Evolutionary conservation across 1,140 invertebrate species (phyloP), one percentile per base, ranked within the genome.

Genomic region (Stegodyphus dumicola): DNA sequence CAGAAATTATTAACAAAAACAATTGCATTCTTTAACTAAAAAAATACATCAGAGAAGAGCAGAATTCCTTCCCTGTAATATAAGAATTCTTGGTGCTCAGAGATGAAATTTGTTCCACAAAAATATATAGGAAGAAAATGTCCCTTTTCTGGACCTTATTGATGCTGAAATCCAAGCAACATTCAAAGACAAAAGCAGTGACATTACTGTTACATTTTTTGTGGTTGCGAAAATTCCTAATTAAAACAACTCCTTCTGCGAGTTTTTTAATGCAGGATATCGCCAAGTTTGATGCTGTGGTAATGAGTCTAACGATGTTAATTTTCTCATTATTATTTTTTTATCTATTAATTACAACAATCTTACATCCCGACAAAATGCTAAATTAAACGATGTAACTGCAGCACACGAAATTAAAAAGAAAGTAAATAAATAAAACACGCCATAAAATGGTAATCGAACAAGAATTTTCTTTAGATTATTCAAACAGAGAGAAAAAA

Each of bases 141-240:
- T 33, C 33, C 33, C 33, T 33, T 33, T 33, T 33, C 33, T 33
- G 33, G 3, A 33, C 33, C 33, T 33, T 33, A 33, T 33, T 33
- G 33, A 33, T 33, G 33, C 3, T 3, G 33, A 33, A 33, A 33
- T 33, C 33, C 33, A 33, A 33, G 33, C 33, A 33, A 33, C 33
- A 33, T 33, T 33, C 33, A 33, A 33, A 33, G 33, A 33, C 33
- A 33, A 33, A 33, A 33, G 33, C 33, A 33, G 33, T 18, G 48
- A 67, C 17, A 67, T 67, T 67, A 67, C 48, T 18, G 51, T 5
- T n/a, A 13, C 51, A 13, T 4, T 71, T 71, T 71, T 51, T n/a
- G 48, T 10, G 9, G n/a, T 11, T 17, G n/a, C 75, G 65, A 54
- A 13, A n/a, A 77, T 75, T 75, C 56, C 75, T 77, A 77, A 77